Evolutionary conservation across 2,888 invertebrate species (phyloP).

Genomic region (Megastigmus dorsalis): DNA sequence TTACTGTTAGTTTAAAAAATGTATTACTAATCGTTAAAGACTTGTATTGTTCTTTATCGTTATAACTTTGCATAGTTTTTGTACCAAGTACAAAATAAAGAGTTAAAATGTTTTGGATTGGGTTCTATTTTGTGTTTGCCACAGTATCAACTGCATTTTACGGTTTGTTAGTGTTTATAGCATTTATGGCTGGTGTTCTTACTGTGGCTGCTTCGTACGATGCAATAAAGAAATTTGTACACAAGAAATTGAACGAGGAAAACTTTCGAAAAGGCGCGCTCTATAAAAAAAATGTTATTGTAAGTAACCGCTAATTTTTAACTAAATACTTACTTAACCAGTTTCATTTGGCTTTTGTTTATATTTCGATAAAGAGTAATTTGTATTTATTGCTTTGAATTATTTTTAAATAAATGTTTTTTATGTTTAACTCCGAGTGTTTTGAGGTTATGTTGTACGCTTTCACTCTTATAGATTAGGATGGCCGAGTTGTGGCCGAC

Average conservation of each 20-base stretch:
- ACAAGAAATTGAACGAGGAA: constrained; percentile 15
- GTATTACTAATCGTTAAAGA: not conserved
- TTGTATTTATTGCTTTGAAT: no score
- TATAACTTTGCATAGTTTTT: not conserved
- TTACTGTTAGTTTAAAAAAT: not conserved
- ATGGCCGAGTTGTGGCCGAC: constrained; percentile 1
- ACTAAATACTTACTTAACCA: not conserved
- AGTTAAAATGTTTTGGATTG: constrained; percentile 26
- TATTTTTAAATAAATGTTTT: not conserved
- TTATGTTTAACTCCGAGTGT: not conserved
- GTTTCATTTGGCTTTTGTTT: not conserved
- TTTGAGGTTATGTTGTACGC: constrained; percentile 47
- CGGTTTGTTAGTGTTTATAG: no score
- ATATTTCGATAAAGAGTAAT: not conserved
- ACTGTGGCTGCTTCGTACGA: no score
- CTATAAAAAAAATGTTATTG: constrained; percentile 40
- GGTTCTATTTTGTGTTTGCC: constrained; percentile 18
- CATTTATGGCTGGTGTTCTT: no score
- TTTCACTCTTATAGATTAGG: constrained; percentile 22
- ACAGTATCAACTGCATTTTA: no score
- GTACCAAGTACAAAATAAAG: not conserved
- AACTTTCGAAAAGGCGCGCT: constrained; percentile 16
- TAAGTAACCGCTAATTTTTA: no score
- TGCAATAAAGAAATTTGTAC: not conserved
- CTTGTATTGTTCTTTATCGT: not conserved